These are phyloP conservation scores for Apodemia duryi DNA, from an alignment of 2,888 invertebrate species.

Conservation along the genomic window DNA sequence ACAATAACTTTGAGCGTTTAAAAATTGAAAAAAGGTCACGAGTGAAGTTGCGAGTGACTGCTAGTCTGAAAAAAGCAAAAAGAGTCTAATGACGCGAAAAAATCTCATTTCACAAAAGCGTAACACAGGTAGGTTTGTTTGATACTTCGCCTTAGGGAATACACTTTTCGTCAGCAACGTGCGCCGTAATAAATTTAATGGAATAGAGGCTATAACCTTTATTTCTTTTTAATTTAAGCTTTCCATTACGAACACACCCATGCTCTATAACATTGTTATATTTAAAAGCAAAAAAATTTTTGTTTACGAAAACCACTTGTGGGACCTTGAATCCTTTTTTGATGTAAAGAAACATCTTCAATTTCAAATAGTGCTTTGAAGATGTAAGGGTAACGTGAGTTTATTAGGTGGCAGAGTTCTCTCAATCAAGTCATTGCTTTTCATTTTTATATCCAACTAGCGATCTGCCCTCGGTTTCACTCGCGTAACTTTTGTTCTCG, in stretches of 20 bases:
- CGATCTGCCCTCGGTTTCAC: no score
- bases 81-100: constrained; percentile 9
- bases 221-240: constrained; percentile 30
- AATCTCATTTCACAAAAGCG: constrained; percentile 14
- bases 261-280: constrained; percentile 20
- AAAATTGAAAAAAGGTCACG: not conserved
- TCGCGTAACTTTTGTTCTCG: no score
- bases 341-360: not conserved
- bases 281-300: constrained; percentile 9
- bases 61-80: not conserved
- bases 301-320: not conserved
- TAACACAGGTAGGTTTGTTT: constrained; percentile 13
- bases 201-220: constrained; percentile 28
- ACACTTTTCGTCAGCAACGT: constrained; percentile 19
- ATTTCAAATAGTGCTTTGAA: not conserved
- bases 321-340: not conserved
- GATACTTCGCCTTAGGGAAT: constrained; percentile 12
- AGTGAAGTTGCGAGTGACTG: not conserved
- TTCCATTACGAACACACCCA: constrained; percentile 29
- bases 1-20: not conserved
- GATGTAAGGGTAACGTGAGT: no score
- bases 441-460: no score
- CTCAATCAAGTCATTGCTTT: no score
- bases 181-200: constrained; percentile 29
- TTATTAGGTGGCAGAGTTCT: no score